Evolutionary conservation across 2,797 vertebrate species (phyloP).

Genomic region (Rhyacichthys aspro): DNA sequence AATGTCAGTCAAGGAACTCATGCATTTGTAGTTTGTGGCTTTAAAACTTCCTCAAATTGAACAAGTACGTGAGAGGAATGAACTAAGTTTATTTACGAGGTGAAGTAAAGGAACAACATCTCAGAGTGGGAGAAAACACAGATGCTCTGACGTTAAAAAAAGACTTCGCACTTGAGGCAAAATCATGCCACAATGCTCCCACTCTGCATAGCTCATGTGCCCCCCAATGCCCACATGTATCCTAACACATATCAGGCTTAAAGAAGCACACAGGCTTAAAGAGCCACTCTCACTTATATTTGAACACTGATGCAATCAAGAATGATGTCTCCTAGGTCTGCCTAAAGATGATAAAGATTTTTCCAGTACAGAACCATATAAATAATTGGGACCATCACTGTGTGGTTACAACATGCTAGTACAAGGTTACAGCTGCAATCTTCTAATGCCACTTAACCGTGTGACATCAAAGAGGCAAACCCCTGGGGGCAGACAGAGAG

Average conservation of each 20-base stretch:
- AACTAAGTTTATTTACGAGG: slow-evolving; percentile 39
- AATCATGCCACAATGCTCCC: slow-evolving; percentile 40
- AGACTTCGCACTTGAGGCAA: slow-evolving; percentile 46
- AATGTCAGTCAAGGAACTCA: not conserved
- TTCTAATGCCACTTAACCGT: slow-evolving; percentile 45
- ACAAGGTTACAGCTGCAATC: slow-evolving; percentile 24
- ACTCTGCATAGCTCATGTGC: slow-evolving; percentile 36
- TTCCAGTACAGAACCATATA: too few relatives aligned
- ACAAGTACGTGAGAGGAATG: slow-evolving; percentile 20
- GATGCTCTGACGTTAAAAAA: slow-evolving; percentile 60
- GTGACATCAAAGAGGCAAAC: slow-evolving; percentile 57
- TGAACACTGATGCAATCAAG: too few relatives aligned
- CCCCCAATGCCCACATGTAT: slow-evolving; percentile 22
- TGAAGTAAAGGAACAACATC: slow-evolving; percentile 42
- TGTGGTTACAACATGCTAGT: too few relatives aligned
- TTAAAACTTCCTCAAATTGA: slow-evolving; percentile 26
- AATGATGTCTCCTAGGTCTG: too few relatives aligned
- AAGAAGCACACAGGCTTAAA: slow-evolving; percentile 21
- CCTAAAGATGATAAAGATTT: too few relatives aligned
- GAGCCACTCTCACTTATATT: not conserved
- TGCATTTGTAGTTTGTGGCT: slow-evolving; percentile 12
- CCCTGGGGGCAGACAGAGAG: slow-evolving; percentile 27
- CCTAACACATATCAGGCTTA: slow-evolving; percentile 9
- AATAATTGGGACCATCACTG: slow-evolving; percentile 1
- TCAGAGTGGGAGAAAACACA: slow-evolving; percentile 49